phyloP scores from a whole-genome alignment of 2,888 invertebrate genomes.

The Campoplex capitator region DNA sequence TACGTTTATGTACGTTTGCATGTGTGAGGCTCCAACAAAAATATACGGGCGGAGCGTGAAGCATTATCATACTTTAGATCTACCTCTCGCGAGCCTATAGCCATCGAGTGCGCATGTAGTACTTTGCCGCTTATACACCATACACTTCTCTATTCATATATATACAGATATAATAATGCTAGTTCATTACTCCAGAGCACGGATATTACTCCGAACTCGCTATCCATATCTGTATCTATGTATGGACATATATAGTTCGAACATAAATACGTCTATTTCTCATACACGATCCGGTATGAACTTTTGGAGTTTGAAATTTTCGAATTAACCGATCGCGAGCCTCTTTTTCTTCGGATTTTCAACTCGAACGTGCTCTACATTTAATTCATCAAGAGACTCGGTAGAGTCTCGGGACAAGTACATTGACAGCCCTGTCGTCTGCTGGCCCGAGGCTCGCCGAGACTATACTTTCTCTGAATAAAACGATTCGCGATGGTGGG shows the following conservation, averaged over 20 bases:
- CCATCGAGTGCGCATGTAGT: conserved; percentile 55
- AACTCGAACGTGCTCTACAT: not conserved
- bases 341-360: not conserved
- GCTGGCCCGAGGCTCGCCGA: too few relatives aligned
- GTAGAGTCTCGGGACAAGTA: too few relatives aligned
- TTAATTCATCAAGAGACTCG: not conserved
- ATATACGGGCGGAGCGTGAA: conserved; percentile 67
- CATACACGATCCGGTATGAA: not conserved
- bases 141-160: conserved; percentile 23
- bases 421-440: too few relatives aligned
- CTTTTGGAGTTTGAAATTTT: not conserved
- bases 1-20: not conserved
- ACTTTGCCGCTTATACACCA: conserved; percentile 47
- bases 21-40: conserved; percentile 34
- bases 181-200: conserved; percentile 32
- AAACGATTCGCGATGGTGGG: too few relatives aligned
- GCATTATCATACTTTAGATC: conserved; percentile 67
- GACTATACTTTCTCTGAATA: too few relatives aligned
- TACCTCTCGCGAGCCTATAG: conserved; percentile 65
- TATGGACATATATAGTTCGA: not conserved
- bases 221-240: conserved; percentile 6
- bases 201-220: conserved; percentile 20
- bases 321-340: not conserved
- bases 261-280: conserved; percentile 44
- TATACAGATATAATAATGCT: conserved; percentile 22